Evolutionary conservation across 2,888 invertebrate genomes (phyloP).

Genomic region (Ypsolopha scabrella): DNA sequence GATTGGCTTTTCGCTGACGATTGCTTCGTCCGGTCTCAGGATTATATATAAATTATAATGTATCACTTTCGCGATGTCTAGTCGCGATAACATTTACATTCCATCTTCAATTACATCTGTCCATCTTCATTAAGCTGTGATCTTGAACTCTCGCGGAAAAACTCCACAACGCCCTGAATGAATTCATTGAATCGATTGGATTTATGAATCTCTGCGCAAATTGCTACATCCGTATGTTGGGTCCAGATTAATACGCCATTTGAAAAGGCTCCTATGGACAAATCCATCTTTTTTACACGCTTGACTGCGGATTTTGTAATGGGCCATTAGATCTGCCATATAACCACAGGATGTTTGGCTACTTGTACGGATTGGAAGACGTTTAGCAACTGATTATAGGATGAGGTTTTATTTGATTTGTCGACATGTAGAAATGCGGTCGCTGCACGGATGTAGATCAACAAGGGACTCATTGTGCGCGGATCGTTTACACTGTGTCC

Average conservation of each 20-base stretch:
- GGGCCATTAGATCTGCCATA: no score
- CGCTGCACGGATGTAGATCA: constrained; percentile 35
- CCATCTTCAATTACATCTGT: no score
- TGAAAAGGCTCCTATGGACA: no score
- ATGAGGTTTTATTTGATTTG: constrained; percentile 36
- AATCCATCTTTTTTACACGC: constrained; percentile 1
- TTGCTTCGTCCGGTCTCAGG: constrained; percentile 59
- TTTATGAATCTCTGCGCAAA: no score
- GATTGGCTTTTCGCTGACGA: constrained; percentile 33
- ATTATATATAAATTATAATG: constrained; percentile 11
- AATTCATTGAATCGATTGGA: no score
- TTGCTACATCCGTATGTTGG: no score
- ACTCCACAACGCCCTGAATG: no score
- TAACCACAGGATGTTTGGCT: no score
- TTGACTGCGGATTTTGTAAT: constrained; percentile 1
- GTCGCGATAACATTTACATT: not conserved
- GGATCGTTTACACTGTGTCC: constrained; percentile 29
- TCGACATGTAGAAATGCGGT: constrained; percentile 25
- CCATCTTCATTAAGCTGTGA: no score
- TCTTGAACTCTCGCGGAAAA: no score
- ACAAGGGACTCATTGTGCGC: constrained; percentile 47
- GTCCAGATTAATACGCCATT: no score
- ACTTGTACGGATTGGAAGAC: no score
- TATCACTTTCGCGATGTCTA: not conserved
- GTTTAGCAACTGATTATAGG: not conserved